phyloP scores from a whole-genome alignment of 2,113 vertebrate genomes.

The Anoplopoma fimbria region DNA sequence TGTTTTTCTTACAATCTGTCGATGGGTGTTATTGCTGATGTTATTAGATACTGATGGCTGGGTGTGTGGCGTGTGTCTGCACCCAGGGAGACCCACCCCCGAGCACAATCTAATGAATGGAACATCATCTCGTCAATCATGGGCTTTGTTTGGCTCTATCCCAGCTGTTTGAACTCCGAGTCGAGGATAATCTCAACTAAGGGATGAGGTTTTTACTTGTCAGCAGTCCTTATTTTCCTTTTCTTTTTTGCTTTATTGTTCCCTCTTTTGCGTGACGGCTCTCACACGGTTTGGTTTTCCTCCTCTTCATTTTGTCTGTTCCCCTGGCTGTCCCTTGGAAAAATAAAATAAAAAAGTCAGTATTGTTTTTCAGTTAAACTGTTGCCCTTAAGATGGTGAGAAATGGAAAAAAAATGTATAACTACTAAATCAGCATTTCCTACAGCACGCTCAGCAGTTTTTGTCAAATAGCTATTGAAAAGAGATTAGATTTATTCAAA shows the following conservation, averaged over 20 bases:
- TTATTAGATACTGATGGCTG: slow-evolving; percentile 61
- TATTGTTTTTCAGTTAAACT: slow-evolving; percentile 38
- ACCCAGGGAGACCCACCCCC: slow-evolving; percentile 62
- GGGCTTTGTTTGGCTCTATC: slow-evolving; percentile 72
- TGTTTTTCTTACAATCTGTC: slow-evolving; percentile 41
- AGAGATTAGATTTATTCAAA: slow-evolving; percentile 30
- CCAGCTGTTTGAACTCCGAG: slow-evolving; percentile 69
- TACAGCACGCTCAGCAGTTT: slow-evolving; percentile 38
- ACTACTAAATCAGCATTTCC: slow-evolving; percentile 39
- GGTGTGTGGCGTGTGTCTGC: slow-evolving; percentile 67
- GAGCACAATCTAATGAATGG: slow-evolving; percentile 78
- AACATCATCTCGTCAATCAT: slow-evolving; percentile 75
- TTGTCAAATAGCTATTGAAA: not conserved
- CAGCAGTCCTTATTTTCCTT: slow-evolving; percentile 40
- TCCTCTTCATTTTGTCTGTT: slow-evolving; percentile 20
- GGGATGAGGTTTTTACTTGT: slow-evolving; percentile 58
- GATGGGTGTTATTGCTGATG: slow-evolving; percentile 51
- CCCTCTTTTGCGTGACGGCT: slow-evolving; percentile 23
- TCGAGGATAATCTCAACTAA: slow-evolving; percentile 48
- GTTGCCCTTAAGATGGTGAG: slow-evolving; percentile 20
- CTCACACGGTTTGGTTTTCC: slow-evolving; percentile 33
- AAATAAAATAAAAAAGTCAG: not conserved
- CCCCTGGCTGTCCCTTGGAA: slow-evolving; percentile 10
- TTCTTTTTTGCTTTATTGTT: slow-evolving; percentile 31
- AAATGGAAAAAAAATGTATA: slow-evolving; percentile 22